Conservation (phyloP, 2,797 vertebrate species). For the Ctenopoma multispine region DNA sequence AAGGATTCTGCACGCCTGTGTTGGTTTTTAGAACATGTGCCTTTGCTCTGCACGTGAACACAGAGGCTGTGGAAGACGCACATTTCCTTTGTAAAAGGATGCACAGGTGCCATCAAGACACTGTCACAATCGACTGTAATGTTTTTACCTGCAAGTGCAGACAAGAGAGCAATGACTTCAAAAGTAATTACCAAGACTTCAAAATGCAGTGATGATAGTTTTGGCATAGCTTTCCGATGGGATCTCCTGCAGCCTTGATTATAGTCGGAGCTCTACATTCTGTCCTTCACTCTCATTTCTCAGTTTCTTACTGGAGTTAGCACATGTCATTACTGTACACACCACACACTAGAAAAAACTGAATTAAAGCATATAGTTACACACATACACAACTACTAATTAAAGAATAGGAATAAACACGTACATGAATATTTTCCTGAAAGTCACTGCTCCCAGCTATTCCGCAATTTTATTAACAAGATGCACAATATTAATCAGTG, state of each 20-base stretch:
- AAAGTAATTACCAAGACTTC: slow-evolving; percentile 33
- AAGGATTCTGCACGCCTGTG: slow-evolving; percentile 53
- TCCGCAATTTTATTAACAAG: neutral
- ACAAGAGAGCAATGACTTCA: slow-evolving; percentile 16
- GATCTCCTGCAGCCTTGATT: slow-evolving; percentile 2
- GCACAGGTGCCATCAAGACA: slow-evolving; percentile 11
- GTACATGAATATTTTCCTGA: too few species aligned
- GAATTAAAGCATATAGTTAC: neutral
- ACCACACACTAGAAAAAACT: neutral
- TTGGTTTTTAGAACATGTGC: slow-evolving; percentile 47
- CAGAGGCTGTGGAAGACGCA: slow-evolving; percentile 8
- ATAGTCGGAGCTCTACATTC: neutral
- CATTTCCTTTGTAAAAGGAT: slow-evolving; percentile 15
- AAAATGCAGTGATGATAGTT: slow-evolving; percentile 28
- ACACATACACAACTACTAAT: too few species aligned
- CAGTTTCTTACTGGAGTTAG: neutral
- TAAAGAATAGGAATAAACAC: too few species aligned
- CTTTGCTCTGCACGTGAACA: slow-evolving; percentile 28
- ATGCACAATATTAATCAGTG: neutral
- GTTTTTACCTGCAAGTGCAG: slow-evolving; percentile 36
- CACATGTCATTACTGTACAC: too few species aligned
- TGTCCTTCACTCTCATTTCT: slow-evolving; percentile 5
- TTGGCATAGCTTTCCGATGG: neutral
- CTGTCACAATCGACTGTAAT: slow-evolving; percentile 31
- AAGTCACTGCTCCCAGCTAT: too few species aligned